Conservation (phyloP, 2,797 vertebrate species). For the Capromys pilorides region DNA sequence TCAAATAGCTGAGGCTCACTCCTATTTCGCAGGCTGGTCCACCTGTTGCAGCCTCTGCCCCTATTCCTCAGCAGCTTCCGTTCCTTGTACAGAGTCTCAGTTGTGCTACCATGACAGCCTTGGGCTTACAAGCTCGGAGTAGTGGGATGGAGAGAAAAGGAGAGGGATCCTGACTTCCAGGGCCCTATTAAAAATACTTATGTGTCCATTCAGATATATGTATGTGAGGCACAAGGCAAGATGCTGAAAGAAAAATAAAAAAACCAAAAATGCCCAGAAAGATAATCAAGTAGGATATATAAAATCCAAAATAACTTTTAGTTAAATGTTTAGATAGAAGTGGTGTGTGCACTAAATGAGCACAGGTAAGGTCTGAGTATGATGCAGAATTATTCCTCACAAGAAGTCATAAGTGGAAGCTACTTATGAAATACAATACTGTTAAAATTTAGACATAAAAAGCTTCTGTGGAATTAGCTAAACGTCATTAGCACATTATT, state of each 20-base stretch:
- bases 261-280: slow-evolving; percentile 26
- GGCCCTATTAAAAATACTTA: background rate
- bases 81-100: background rate
- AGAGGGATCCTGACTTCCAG: slow-evolving; percentile 12
- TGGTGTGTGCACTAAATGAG: background rate
- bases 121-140: background rate
- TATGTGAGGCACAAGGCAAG: background rate
- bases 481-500: slow-evolving; percentile 43
- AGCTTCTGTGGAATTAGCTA: background rate
- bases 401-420: background rate
- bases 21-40: background rate
- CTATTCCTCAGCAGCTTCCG: background rate
- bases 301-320: slow-evolving; percentile 18
- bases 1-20: background rate
- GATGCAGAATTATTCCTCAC: slow-evolving; percentile 42
- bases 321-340: slow-evolving; percentile 36
- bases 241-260: slow-evolving; percentile 32
- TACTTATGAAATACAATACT: background rate
- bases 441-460: slow-evolving; percentile 31
- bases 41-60: background rate
- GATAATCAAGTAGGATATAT: background rate
- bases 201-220: background rate
- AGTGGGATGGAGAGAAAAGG: background rate
- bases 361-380: slow-evolving; percentile 25
- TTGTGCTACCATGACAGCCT: background rate